Evolutionary conservation across 2,113 vertebrate genomes (phyloP), one percentile per base, ranked within the genome.

Genomic region (Bubo scandiacus): DNA sequence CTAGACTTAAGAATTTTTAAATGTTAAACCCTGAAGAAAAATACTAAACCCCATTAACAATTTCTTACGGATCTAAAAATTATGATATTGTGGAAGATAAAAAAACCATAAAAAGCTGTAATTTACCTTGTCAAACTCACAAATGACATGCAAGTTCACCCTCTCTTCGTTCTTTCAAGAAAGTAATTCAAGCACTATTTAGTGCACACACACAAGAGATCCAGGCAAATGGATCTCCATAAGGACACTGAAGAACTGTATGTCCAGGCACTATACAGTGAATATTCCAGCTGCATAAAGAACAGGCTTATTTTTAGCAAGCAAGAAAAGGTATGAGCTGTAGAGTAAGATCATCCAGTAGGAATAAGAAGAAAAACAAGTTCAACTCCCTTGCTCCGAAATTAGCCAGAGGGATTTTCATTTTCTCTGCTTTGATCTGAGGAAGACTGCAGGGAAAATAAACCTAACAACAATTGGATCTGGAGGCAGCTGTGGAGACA

Each of bases 291-390:
- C 40, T 58, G 83, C 80, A 94, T 92, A 88, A 94, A 94, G 86
- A 94, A 43, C 59, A 93, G 72, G 77, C 72, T 95, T 97, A 94
- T 93, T 96, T 97, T 96, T 92, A 96, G 92, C 87, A 91, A 82
- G 80, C 30, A 63, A 81, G 57, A 67, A 88, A 95, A 94, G 91
- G 94, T 94, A 93, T 57, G 83, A 92, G 88, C 86, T 89, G 81
- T 47, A 89, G 40, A 88, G 58, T 75, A 93, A 40, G 49, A 95
- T 75, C 52, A 79, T 79, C 83, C 88, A 79, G 57, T 65, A 93
- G 71, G 83, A 97, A 94, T 81, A 97, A 2, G 15, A 84, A 96
- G 94, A 95, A 90, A 93, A 96, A 97, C 92, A 94, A 92, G 94
- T 86, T 87, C 36, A 89, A 95, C 91, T 91, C 83, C 88, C 78